Percentiles rank a stretch among this genome's conserved stretches.
These are phyloP conservation scores for Leptobrachium leishanense DNA, from an alignment of 2,113 vertebrate genomes.

Conservation along the genomic window DNA sequence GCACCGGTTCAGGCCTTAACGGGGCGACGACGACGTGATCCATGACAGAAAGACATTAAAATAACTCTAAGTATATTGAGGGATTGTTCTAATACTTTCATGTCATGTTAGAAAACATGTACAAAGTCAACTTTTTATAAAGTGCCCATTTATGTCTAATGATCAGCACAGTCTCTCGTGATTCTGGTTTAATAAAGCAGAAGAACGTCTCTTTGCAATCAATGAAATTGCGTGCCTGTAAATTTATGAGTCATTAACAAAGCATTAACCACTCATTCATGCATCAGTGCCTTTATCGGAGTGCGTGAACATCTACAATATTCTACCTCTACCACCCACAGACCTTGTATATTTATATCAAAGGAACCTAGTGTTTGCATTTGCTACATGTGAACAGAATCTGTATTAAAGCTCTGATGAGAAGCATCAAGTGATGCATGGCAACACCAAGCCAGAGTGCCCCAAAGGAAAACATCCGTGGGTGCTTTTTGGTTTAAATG, in stretches of 20 bases:
- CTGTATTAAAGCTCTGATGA: conserved; percentile 24
- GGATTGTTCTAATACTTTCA: too few species aligned
- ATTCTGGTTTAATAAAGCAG: background rate
- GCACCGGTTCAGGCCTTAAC: too few species aligned
- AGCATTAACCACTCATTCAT: background rate
- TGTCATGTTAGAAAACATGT: too few species aligned
- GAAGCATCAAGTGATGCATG: conserved; percentile 22
- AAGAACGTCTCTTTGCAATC: conserved; percentile 3
- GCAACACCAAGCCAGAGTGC: background rate
- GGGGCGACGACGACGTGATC: too few species aligned
- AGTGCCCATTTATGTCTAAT: background rate
- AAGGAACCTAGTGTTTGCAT: background rate
- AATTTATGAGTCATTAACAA: conserved; percentile 21
- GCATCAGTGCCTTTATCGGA: conserved; percentile 1
- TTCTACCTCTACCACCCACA: background rate
- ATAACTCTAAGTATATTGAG: too few species aligned
- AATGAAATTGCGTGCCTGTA: background rate
- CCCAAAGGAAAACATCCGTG: conserved; percentile 17
- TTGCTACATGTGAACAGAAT: background rate
- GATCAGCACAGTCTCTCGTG: background rate
- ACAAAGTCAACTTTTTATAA: too few species aligned
- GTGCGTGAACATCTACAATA: background rate
- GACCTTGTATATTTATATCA: conserved; percentile 19
- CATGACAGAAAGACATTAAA: too few species aligned
- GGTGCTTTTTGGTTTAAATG: conserved; percentile 1